phyloP scores from a whole-genome alignment of 1,140 invertebrate species.

The Drosophila asahinai region DNA sequence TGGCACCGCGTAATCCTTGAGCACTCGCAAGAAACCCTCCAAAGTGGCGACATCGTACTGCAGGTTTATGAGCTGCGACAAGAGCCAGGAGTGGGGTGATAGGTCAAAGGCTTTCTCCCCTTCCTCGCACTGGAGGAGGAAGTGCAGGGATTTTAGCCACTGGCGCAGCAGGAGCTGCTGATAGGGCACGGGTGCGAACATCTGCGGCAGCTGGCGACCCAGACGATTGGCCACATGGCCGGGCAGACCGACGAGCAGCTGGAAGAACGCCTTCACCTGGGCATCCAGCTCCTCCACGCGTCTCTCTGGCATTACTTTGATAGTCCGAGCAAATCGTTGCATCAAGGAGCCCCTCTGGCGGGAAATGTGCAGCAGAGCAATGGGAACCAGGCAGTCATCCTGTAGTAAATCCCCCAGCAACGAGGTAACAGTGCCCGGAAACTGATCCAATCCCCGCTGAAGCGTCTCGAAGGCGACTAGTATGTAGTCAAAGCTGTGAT shows the following conservation, averaged over 20 bases:
- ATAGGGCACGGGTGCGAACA: constrained; percentile 87
- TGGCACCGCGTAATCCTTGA: constrained; percentile 74
- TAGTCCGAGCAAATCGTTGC: constrained; percentile 54
- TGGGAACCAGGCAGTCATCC: constrained; percentile 60
- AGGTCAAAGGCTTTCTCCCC: constrained; percentile 84
- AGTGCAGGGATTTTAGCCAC: constrained; percentile 87
- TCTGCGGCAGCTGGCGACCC: constrained; percentile 86
- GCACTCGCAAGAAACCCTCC: constrained; percentile 83
- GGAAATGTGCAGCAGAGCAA: constrained; percentile 61
- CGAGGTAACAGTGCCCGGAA: constrained; percentile 18
- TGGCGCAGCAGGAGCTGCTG: constrained; percentile 88
- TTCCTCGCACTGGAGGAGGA: constrained; percentile 82
- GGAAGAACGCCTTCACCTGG: constrained; percentile 85
- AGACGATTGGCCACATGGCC: constrained; percentile 89
- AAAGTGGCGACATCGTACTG: constrained; percentile 66
- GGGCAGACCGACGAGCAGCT: constrained; percentile 89
- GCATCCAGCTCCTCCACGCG: constrained; percentile 62
- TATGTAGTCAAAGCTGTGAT: constrained; percentile 62
- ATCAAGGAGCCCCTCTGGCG: constrained; percentile 49
- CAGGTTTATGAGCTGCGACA: constrained; percentile 88
- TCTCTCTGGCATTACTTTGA: constrained; percentile 60
- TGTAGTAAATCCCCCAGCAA: constrained; percentile 51
- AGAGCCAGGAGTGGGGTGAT: constrained; percentile 86
- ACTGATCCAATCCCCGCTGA: constrained; percentile 32
- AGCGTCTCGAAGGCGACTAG: constrained; percentile 58